A percentile compares a stretch with the other conserved stretches of the same genome.
These are phyloP conservation scores for Limnephilus lunatus DNA, from an alignment of 2,888 invertebrate species.

Conservation along the genomic window DNA sequence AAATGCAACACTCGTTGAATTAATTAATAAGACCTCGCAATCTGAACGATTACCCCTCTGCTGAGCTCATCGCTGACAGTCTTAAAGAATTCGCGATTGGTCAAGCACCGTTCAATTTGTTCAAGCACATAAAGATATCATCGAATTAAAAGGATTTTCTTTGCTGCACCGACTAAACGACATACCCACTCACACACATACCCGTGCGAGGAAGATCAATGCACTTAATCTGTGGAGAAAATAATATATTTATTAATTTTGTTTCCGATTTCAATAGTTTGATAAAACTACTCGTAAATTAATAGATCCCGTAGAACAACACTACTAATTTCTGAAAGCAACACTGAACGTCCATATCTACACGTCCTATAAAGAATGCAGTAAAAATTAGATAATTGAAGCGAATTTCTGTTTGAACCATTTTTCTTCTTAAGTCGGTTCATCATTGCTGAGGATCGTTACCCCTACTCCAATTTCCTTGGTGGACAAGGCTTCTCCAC, in stretches of 20 bases:
- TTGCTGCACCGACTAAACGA: constrained; percentile 21
- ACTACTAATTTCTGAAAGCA: too few relatives aligned
- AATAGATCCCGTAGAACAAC: too few relatives aligned
- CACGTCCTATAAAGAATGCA: too few relatives aligned
- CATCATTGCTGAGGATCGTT: too few relatives aligned
- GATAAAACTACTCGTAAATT: too few relatives aligned
- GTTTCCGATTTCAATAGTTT: too few relatives aligned
- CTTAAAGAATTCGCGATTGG: constrained; percentile 5
- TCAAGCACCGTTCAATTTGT: constrained; percentile 24
- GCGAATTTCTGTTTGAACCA: too few relatives aligned
- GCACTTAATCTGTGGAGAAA: neutral
- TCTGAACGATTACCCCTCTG: neutral
- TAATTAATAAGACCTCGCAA: neutral
- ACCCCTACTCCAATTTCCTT: too few relatives aligned
- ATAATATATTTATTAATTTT: neutral
- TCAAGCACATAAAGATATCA: constrained; percentile 33
- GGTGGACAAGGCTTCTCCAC: too few relatives aligned
- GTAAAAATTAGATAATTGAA: too few relatives aligned
- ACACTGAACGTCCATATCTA: too few relatives aligned
- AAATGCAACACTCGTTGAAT: neutral
- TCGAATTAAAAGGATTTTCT: constrained; percentile 37
- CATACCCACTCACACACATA: neutral
- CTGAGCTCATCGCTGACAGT: neutral
- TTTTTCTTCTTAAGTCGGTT: too few relatives aligned
- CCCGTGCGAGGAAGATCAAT: neutral